These are phyloP conservation scores for Megalonaias nervosa DNA, from an alignment of 1,140 invertebrate genomes.

Conservation along the genomic window DNA sequence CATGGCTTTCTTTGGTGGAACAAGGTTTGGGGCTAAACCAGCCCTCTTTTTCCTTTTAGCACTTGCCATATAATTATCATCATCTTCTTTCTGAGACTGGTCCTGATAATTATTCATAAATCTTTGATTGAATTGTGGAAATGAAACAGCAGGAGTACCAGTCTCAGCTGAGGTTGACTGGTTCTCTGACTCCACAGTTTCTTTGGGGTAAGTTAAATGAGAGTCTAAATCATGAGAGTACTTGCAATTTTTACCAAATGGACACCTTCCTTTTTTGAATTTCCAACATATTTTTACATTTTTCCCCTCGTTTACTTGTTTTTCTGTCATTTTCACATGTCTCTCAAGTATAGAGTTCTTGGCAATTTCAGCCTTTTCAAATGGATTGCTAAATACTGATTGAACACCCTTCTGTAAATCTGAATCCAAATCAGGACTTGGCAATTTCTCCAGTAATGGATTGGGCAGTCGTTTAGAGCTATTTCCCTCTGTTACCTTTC, in stretches of 20 bases:
- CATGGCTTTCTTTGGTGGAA: conserved; percentile 89
- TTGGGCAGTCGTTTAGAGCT: conserved; percentile 48
- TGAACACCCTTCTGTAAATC: background rate
- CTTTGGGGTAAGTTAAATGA: conserved; percentile 22
- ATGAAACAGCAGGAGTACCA: background rate
- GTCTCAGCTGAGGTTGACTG: conserved; percentile 3
- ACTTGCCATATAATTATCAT: conserved; percentile 56
- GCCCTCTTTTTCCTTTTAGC: conserved; percentile 81
- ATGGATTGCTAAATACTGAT: conserved; percentile 92
- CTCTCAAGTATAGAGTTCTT: conserved; percentile 91
- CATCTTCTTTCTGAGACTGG: conserved; percentile 47
- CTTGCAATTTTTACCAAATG: conserved; percentile 93
- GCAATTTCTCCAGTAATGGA: conserved; percentile 44
- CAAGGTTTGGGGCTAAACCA: conserved; percentile 82
- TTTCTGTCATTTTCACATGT: conserved; percentile 91
- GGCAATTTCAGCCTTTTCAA: conserved; percentile 88
- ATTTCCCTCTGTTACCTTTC: conserved; percentile 21
- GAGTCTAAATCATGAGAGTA: conserved; percentile 85
- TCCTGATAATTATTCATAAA: conserved; percentile 5
- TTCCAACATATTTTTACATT: conserved; percentile 92
- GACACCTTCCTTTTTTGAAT: conserved; percentile 90
- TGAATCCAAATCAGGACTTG: conserved; percentile 23
- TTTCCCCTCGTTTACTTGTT: conserved; percentile 82
- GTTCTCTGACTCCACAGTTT: conserved; percentile 11
- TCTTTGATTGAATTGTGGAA: conserved; percentile 15